A percentile compares a stretch with the other conserved stretches of the same genome.
Conservation (phyloP, 2,888 invertebrate species). For the Aleiodes alternator region DNA sequence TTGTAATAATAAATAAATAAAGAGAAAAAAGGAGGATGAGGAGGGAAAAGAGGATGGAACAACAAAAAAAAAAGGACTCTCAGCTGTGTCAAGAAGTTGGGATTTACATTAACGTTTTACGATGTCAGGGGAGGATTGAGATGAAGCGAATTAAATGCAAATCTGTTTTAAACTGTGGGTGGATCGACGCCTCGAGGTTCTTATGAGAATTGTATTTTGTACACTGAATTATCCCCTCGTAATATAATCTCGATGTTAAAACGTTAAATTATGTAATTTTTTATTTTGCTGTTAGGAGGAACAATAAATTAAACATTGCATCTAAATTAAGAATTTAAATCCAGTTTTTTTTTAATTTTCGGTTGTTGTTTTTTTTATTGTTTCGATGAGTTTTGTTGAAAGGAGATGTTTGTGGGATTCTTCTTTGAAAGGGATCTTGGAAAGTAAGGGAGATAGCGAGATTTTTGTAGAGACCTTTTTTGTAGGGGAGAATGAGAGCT, state of each 20-base stretch:
- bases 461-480: too few species aligned
- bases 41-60: not conserved
- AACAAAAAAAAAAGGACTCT: not conserved
- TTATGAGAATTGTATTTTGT: conserved; percentile 23
- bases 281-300: not conserved
- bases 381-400: too few species aligned
- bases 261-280: not conserved
- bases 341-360: too few species aligned
- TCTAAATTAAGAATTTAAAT: too few species aligned
- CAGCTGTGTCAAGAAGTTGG: conserved; percentile 8
- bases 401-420: too few species aligned
- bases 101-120: conserved; percentile 19
- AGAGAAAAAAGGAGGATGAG: not conserved
- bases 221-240: conserved; percentile 6
- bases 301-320: too few species aligned
- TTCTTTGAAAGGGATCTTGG: too few species aligned
- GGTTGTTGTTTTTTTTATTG: too few species aligned
- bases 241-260: not conserved
- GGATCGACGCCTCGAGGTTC: conserved; percentile 32
- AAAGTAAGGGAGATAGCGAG: too few species aligned
- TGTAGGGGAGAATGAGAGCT: too few species aligned
- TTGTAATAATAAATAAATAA: conserved; percentile 2
- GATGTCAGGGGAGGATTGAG: conserved; percentile 7
- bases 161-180: conserved; percentile 43
- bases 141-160: conserved; percentile 43